These are phyloP conservation scores for Drosophila mimetica DNA, from an alignment of 2,888 invertebrate species.

Conservation along the genomic window DNA sequence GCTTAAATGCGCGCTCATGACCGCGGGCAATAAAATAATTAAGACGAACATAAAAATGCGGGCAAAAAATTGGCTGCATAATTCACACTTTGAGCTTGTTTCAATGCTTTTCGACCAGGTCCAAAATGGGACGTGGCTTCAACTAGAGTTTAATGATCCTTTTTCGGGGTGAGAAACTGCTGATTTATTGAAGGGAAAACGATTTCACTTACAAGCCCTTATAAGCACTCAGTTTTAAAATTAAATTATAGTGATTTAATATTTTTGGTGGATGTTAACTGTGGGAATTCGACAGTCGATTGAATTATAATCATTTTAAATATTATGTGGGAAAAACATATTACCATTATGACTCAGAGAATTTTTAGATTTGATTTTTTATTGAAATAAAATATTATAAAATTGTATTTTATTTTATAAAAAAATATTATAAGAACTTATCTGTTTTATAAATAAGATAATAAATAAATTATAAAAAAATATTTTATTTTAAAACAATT, in stretches of 20 bases:
- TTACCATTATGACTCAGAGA: too few relatives aligned
- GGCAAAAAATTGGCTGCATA: conserved; percentile 61
- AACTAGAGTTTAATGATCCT: conserved; percentile 1
- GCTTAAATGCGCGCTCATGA: conserved; percentile 78
- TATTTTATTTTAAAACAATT: too few relatives aligned
- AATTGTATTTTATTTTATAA: too few relatives aligned
- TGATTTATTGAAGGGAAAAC: background rate
- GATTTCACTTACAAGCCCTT: background rate
- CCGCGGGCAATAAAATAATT: conserved; percentile 78
- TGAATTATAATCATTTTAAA: too few relatives aligned
- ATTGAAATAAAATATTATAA: too few relatives aligned
- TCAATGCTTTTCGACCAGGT: conserved; percentile 3
- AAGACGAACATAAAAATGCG: conserved; percentile 47
- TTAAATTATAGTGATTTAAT: background rate
- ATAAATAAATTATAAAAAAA: too few relatives aligned
- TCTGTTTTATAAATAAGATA: too few relatives aligned
- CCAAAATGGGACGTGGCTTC: conserved; percentile 25
- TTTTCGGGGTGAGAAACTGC: background rate
- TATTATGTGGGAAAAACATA: background rate
- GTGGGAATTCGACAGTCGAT: too few relatives aligned
- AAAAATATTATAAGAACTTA: too few relatives aligned
- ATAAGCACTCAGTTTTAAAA: background rate
- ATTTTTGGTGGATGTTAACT: background rate
- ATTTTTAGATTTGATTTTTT: too few relatives aligned
- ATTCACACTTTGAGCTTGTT: conserved; percentile 64